Conservation (phyloP, 2,113 vertebrate genomes). For the Colossoma macropomum region DNA sequence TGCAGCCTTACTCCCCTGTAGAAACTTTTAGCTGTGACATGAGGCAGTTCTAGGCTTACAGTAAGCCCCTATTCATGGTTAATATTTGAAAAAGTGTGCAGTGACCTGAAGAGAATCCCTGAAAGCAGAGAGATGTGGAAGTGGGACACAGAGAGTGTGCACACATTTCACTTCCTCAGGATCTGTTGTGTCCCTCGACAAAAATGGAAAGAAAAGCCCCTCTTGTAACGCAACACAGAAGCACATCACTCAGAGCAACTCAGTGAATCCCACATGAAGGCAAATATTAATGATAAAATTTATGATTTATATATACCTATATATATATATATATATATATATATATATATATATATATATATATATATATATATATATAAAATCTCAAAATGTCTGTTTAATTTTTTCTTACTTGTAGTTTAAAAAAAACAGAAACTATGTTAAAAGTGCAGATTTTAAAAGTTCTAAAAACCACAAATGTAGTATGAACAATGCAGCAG, state of each 20-base stretch:
- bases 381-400: too few species aligned
- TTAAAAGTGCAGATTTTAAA: too few species aligned
- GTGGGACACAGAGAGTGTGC: background rate
- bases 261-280: background rate
- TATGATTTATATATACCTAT: too few species aligned
- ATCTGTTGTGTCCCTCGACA: background rate
- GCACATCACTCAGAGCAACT: background rate
- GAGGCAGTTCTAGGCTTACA: background rate
- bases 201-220: background rate
- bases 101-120: conserved; percentile 1
- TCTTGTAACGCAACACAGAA: background rate
- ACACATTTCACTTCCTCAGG: background rate
- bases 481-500: too few species aligned
- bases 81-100: conserved; percentile 15
- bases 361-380: too few species aligned
- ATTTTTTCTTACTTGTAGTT: too few species aligned
- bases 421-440: too few species aligned
- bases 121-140: background rate
- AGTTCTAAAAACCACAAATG: too few species aligned
- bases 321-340: too few species aligned
- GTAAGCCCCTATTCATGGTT: background rate
- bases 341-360: too few species aligned
- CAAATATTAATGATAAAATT: too few species aligned
- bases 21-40: background rate
- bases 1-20: background rate